Base-by-base conservation (phyloP, 2,888 invertebrate genomes). In the Acanthacorydalis orientalis region DNA sequence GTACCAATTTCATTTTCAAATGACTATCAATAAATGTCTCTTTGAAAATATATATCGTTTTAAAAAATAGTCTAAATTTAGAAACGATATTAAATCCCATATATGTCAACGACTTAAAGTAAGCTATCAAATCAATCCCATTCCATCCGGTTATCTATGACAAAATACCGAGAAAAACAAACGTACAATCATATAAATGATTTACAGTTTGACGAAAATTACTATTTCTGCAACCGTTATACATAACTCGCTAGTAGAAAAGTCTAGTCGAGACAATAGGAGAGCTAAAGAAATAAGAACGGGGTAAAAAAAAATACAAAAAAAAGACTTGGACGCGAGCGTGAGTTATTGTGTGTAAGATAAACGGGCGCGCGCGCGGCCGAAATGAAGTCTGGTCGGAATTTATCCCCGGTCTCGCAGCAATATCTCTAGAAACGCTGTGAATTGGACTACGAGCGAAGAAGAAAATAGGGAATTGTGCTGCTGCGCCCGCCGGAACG, bases 331-430 rank as follows among this genome's bases (percentile, higher is more conserved):
- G 63, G 65, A 64, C 64, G 63, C 60, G 60, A 43, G 56, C 55
- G 64, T 65, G 76, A 77, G 69, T 77, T 76, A 77, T 77, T 75
- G 73, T 72, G 68, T 72, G 73, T 69, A 77, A 77, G 76, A 77
- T 77, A 77, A 77, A 77, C 76, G 77, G 74, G 75, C 70, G 72
- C 72, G 72, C 75, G 74, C 74, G 71, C 70, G 72, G 73, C 74
- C 77, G 75, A 77, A 77, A 77, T 77, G 77, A 77, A 77, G 77
- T 77, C 76, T 67, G 65, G 73, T 65, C 66, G 67, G 74, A 64
- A 66, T 66, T 66, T 66, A 66, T 65, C 61, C 59, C 55, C 56
- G 59, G 58, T 60, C 60, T 62, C 61, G 61, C 61, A 64, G 64
- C 64, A 66, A 65, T 65, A 65, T 65, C 66, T 65, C 34, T 15